These are phyloP conservation scores for Cephus nigrinus DNA, from an alignment of 2,888 invertebrate genomes.

Conservation along the genomic window DNA sequence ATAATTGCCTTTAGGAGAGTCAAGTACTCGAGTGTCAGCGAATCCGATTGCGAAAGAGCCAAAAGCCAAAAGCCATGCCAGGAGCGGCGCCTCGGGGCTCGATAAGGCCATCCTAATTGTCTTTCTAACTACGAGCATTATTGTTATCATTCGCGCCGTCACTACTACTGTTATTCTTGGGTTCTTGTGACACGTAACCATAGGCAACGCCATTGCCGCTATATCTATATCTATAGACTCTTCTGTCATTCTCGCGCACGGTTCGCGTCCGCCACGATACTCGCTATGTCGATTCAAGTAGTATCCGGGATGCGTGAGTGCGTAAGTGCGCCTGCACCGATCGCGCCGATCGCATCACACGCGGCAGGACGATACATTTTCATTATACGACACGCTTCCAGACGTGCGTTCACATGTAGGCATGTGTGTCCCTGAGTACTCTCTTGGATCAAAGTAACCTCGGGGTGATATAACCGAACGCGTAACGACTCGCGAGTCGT, in stretches of 20 bases:
- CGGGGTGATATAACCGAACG: constrained; percentile 45
- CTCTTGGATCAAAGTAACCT: not conserved
- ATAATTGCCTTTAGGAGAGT: not conserved
- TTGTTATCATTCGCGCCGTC: too few relatives aligned
- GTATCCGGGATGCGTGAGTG: not conserved
- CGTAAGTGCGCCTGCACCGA: too few relatives aligned
- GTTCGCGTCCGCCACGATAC: not conserved
- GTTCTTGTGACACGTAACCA: too few relatives aligned
- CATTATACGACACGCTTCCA: not conserved
- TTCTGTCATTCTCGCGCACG: not conserved
- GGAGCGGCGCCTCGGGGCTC: not conserved
- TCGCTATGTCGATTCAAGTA: not conserved
- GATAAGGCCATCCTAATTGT: not conserved
- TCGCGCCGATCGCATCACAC: not conserved
- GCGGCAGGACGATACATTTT: not conserved
- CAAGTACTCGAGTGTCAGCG: not conserved
- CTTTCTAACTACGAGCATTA: too few relatives aligned
- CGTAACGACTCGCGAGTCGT: constrained; percentile 55
- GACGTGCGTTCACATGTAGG: not conserved
- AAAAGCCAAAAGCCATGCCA: not conserved
- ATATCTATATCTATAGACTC: too few relatives aligned
- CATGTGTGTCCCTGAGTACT: not conserved
- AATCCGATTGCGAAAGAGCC: not conserved
- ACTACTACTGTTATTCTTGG: too few relatives aligned
- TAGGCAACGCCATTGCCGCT: too few relatives aligned